Evolutionary conservation across 2,113 vertebrate species (phyloP).

Genomic region (Lophura nycthemera): DNA sequence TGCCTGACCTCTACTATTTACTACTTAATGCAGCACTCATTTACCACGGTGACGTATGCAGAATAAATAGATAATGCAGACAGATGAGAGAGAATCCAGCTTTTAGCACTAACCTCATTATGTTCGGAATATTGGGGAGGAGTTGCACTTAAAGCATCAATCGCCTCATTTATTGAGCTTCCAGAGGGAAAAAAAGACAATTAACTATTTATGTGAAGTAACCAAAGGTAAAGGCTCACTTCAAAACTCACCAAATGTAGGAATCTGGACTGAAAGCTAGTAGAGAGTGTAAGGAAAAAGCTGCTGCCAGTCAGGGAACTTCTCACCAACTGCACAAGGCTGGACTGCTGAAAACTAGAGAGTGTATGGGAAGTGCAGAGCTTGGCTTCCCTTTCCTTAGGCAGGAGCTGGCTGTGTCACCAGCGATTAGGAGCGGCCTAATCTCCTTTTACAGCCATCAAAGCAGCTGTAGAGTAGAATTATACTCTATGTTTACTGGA

Average conservation of each 20-base stretch:
- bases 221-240: not conserved
- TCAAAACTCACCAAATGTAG: not conserved
- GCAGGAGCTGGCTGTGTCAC: not conserved
- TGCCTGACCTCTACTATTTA: conserved; percentile 50
- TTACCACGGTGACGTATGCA: not conserved
- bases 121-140: conserved; percentile 36
- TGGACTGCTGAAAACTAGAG: not conserved
- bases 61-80: conserved; percentile 66
- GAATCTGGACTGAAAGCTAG: not conserved
- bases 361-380: not conserved
- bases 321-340: not conserved
- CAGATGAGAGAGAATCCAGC: conserved; percentile 55
- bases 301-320: not conserved
- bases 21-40: conserved; percentile 54
- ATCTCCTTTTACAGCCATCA: not conserved
- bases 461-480: not conserved
- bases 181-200: not conserved
- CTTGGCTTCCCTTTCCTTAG: not conserved
- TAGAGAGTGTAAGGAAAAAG: not conserved
- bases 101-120: conserved; percentile 66
- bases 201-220: not conserved
- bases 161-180: conserved; percentile 39
- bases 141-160: conserved; percentile 54
- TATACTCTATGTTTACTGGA: not conserved
- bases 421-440: not conserved